A percentile compares a stretch with the other conserved stretches of the same genome.
Conservation (phyloP, 2,797 vertebrate genomes). For the Epinephelus awoara region DNA sequence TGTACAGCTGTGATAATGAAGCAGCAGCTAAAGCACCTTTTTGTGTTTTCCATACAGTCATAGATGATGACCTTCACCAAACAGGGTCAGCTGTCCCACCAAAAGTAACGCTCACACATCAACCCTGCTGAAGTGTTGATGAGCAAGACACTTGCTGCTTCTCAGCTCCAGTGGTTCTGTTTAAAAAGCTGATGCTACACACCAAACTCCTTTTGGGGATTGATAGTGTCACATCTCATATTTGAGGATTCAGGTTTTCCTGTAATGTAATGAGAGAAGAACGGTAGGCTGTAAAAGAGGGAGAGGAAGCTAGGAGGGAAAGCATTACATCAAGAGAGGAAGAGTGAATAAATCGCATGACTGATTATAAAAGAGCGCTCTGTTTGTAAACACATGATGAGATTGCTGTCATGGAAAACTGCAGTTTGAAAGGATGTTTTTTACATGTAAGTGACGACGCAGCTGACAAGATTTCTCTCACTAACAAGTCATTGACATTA, state of each 20-base stretch:
- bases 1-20: constrained; percentile 18
- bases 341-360: constrained; percentile 49
- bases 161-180: not conserved
- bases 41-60: constrained; percentile 4
- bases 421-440: constrained; percentile 17
- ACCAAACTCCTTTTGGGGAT: not conserved
- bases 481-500: not conserved
- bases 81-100: constrained; percentile 16
- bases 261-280: constrained; percentile 32
- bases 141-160: constrained; percentile 21
- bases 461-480: not conserved
- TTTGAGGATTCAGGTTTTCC: not conserved
- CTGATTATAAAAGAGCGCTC: constrained; percentile 62
- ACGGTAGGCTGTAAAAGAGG: not conserved
- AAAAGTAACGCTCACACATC: not conserved
- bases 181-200: not conserved
- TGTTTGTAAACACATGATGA: constrained; percentile 68
- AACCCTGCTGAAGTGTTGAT: constrained; percentile 12
- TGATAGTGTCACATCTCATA: not conserved
- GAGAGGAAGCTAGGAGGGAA: constrained; percentile 1
- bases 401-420: constrained; percentile 40
- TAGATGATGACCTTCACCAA: constrained; percentile 12
- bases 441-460: not conserved
- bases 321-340: constrained; percentile 17
- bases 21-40: constrained; percentile 11